Evolutionary conservation across 2,797 vertebrate genomes (phyloP).

Genomic region (Ambastaia sidthimunki): DNA sequence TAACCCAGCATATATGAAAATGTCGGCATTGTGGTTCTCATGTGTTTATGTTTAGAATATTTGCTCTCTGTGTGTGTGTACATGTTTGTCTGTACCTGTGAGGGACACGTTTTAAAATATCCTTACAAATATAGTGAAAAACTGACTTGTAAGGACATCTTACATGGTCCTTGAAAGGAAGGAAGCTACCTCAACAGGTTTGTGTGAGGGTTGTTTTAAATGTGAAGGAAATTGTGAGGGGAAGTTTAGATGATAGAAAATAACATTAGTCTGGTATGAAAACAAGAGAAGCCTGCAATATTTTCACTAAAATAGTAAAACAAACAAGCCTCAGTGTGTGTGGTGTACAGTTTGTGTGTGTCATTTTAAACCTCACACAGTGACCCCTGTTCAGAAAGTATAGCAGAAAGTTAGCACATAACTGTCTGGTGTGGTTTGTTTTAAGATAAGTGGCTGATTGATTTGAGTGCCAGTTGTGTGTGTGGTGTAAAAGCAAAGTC

Average conservation of each 20-base stretch:
- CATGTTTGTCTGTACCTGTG: too few relatives aligned
- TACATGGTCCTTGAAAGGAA: too few relatives aligned
- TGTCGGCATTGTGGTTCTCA: background rate
- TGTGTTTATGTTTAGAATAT: too few relatives aligned
- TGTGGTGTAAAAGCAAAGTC: background rate
- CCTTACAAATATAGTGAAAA: too few relatives aligned
- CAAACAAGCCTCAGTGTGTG: background rate
- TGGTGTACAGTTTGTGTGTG: background rate
- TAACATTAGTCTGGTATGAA: background rate
- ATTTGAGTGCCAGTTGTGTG: background rate
- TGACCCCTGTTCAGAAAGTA: background rate
- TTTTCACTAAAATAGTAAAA: background rate
- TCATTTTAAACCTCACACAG: background rate
- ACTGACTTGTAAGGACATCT: too few relatives aligned
- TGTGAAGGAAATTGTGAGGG: background rate
- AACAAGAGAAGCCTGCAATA: too few relatives aligned
- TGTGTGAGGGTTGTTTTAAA: too few relatives aligned
- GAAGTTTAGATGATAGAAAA: background rate
- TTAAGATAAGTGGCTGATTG: slow-evolving; percentile 3
- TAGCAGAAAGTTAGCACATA: background rate
- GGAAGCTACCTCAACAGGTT: too few relatives aligned
- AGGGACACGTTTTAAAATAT: too few relatives aligned
- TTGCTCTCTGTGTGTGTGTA: too few relatives aligned
- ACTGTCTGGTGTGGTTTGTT: background rate
- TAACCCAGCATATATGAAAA: too few relatives aligned